Percentiles rank a stretch among this genome's conserved stretches.
phyloP scores from a whole-genome alignment of 2,113 vertebrate species.

The Rhineura floridana region DNA sequence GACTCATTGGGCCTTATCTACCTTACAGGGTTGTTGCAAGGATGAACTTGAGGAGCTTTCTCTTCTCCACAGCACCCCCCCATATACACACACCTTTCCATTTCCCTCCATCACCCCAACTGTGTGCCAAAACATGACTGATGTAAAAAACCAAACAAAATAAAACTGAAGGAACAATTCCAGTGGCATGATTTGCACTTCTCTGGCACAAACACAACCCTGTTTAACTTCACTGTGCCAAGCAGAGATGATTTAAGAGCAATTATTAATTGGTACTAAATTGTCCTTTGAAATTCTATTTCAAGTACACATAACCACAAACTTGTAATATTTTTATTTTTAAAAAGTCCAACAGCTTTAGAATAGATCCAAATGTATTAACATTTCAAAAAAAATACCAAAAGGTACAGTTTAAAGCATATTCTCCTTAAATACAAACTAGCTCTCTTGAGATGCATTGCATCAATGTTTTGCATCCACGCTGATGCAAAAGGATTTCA shows the following conservation, averaged over 20 bases:
- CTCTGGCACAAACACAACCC: not conserved
- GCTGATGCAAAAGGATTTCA: slow-evolving; percentile 77
- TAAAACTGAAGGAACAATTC: no score
- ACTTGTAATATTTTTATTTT: slow-evolving; percentile 80
- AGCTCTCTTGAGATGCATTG: slow-evolving; percentile 80
- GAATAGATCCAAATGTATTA: slow-evolving; percentile 81
- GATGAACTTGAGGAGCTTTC: not conserved
- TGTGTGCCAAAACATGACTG: not conserved
- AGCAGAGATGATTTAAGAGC: not conserved
- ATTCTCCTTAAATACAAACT: slow-evolving; percentile 81
- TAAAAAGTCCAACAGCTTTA: slow-evolving; percentile 73
- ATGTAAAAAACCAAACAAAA: not conserved
- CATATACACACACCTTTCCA: not conserved
- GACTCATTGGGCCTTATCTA: not conserved
- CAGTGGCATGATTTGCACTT: not conserved
- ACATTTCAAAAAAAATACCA: slow-evolving; percentile 81
- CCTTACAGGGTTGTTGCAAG: not conserved
- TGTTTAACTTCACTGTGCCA: not conserved
- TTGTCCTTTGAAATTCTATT: not conserved
- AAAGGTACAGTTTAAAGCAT: slow-evolving; percentile 82
- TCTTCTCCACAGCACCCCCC: not conserved
- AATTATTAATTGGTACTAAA: not conserved
- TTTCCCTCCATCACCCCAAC: not conserved
- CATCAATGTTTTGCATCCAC: slow-evolving; percentile 82
- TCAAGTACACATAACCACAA: slow-evolving; percentile 67